Evolutionary conservation across 2,888 invertebrate genomes (phyloP), one percentile per base, ranked within the genome.

Genomic region (Standfussiana lucernea): DNA sequence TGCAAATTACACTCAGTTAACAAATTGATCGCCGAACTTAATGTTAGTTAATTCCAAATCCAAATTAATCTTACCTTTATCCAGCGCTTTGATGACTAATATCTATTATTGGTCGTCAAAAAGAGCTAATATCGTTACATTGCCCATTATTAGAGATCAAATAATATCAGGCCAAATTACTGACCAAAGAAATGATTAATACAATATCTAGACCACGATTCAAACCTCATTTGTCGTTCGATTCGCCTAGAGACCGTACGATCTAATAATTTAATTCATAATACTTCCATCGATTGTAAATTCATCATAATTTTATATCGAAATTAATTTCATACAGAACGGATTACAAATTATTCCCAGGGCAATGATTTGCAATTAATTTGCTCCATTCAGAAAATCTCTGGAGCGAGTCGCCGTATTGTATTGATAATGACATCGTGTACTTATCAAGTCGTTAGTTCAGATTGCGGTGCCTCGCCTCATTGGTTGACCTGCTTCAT

Each of bases 261-360:
- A 50, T 75, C 18, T 45, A 47, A 71, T 32, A 72, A 6, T 40
- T 32, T 64, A 47, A 61, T 35, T 28, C 13, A 72, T 3, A n/a
- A n/a, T 47, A 72, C 35, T 28, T 15, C 40, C 13, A 50, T 42
- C 35, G 4, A 50, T 18, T 35, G 6, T 61, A 47, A 50, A 77
- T 77, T 80, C 47, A 80, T 61, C 59, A 80, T 61, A 72, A 72
- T 42, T 72, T 47, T 59, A 59, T 40, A 72, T 35, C 47, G 10
- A 80, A 73, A 81, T 73, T 62, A 24, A 74, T 62, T 72, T 71
- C 56, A 64, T 76, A 66, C 28, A 37, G 11, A 61, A 65, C 37
- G 35, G 79, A 62, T 79, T 79, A 45, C 37, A 67, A 65, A 82
- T 75, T 75, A 82, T 64, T 77, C 82, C 77, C 75, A 64, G 45